Evolutionary conservation across 2,797 vertebrate species (phyloP).

Genomic region (Acanthiza pusilla): DNA sequence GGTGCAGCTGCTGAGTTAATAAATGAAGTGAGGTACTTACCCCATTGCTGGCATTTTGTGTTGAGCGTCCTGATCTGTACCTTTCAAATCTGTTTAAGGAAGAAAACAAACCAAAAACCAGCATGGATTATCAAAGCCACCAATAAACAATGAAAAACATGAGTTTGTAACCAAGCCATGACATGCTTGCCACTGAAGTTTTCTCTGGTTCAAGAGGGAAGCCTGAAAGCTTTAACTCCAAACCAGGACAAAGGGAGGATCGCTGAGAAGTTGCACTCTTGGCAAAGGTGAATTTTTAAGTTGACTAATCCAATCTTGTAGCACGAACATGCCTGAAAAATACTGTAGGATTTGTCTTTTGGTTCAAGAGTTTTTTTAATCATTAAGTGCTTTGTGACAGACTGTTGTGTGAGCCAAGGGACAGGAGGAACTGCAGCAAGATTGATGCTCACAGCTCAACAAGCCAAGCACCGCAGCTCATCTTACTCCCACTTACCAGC

Average conservation of each 20-base stretch:
- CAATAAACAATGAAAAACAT: background rate
- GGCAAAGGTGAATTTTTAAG: background rate
- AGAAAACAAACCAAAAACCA: background rate
- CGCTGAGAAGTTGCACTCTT: background rate
- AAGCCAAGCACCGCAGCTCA: background rate
- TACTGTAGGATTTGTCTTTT: background rate
- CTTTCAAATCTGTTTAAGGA: conserved; percentile 84
- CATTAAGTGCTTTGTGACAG: background rate
- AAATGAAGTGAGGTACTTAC: conserved; percentile 77
- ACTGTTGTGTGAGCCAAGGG: background rate
- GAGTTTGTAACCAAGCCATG: background rate
- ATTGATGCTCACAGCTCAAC: conserved; percentile 3
- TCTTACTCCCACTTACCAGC: conserved; percentile 28
- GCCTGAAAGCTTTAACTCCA: background rate
- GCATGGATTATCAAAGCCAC: background rate
- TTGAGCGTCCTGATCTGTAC: conserved; percentile 86
- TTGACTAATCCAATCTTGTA: background rate
- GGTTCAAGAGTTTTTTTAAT: background rate
- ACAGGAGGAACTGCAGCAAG: background rate
- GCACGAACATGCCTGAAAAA: background rate
- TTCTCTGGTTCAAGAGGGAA: background rate
- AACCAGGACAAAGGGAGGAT: background rate
- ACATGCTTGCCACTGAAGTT: background rate
- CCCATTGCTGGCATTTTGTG: conserved; percentile 89
- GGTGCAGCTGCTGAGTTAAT: background rate